Percentiles rank a stretch among this genome's conserved stretches.
Evolutionary conservation across 2,888 invertebrate species (phyloP).

Genomic region (Camptogramma bilineatum): DNA sequence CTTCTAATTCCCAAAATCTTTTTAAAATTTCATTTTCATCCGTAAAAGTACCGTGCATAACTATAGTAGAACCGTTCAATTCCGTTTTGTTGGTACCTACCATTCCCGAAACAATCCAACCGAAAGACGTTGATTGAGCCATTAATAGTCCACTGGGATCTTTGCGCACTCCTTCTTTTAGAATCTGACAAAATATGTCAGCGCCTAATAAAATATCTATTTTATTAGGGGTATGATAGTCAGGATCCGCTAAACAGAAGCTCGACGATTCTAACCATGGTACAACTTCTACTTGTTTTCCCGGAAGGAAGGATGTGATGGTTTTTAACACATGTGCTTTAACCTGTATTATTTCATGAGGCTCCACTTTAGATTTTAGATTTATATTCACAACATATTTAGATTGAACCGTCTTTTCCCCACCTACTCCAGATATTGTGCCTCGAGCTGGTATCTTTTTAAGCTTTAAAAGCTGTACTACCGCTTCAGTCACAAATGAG

Average conservation of each 20-base stretch:
- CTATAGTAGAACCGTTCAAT: not conserved
- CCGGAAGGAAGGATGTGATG: conserved; percentile 1
- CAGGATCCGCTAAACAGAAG: conserved; percentile 1
- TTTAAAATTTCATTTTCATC: conserved; percentile 35
- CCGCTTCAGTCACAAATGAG: conserved; percentile 30
- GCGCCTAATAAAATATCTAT: conserved; percentile 8
- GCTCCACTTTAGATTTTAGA: not conserved
- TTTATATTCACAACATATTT: not conserved
- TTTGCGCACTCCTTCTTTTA: conserved; percentile 1
- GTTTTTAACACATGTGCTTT: not conserved
- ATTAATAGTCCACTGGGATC: not conserved
- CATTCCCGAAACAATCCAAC: conserved; percentile 10
- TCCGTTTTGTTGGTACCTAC: not conserved
- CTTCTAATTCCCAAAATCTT: conserved; percentile 46
- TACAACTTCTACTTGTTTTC: not conserved
- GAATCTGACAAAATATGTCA: not conserved
- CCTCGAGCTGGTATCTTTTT: not conserved
- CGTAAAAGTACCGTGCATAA: not conserved
- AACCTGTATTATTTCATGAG: not conserved
- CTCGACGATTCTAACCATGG: not conserved
- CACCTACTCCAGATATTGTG: conserved; percentile 11
- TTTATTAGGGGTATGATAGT: conserved; percentile 3
- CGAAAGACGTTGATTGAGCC: not conserved
- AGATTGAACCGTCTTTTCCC: not conserved
- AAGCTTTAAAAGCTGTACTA: conserved; percentile 5